phyloP scores from a whole-genome alignment of 2,888 invertebrate genomes.

The Allolobophora icterica region DNA sequence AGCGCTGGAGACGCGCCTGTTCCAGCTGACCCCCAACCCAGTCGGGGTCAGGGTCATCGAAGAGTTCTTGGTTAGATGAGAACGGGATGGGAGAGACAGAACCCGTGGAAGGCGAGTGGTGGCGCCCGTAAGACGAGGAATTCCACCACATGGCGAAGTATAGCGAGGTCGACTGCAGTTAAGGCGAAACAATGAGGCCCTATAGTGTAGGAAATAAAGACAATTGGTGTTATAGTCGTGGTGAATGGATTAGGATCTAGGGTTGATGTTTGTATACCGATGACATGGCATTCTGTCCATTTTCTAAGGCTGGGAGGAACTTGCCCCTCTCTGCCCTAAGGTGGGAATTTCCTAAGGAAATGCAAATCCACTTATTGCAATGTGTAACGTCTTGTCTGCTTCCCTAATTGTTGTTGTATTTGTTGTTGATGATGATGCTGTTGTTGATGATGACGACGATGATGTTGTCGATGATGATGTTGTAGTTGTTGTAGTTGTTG shows the following conservation, averaged over 20 bases:
- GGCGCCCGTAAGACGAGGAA: background rate
- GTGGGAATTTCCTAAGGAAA: too few relatives aligned
- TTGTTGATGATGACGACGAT: too few relatives aligned
- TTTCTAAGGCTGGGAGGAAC: too few relatives aligned
- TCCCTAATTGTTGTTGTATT: too few relatives aligned
- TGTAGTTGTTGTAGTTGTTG: too few relatives aligned
- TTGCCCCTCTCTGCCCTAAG: too few relatives aligned
- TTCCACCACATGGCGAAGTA: background rate
- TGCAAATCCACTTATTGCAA: too few relatives aligned
- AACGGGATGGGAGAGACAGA: background rate
- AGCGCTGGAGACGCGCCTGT: slow-evolving; percentile 30
- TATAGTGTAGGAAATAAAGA: background rate
- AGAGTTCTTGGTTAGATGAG: slow-evolving; percentile 19
- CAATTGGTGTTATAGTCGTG: background rate
- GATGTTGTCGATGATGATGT: too few relatives aligned
- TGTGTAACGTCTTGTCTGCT: too few relatives aligned
- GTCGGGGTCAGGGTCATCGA: slow-evolving; percentile 21
- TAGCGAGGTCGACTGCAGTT: background rate
- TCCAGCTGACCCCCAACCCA: slow-evolving; percentile 34
- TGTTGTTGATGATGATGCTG: too few relatives aligned
- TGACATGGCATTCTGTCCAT: too few relatives aligned
- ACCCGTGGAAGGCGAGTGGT: background rate
- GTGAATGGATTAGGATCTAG: background rate
- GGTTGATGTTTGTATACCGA: background rate
- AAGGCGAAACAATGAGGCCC: background rate